These are phyloP conservation scores for Parus major DNA, from an alignment of 2,113 vertebrate species.

Conservation along the genomic window DNA sequence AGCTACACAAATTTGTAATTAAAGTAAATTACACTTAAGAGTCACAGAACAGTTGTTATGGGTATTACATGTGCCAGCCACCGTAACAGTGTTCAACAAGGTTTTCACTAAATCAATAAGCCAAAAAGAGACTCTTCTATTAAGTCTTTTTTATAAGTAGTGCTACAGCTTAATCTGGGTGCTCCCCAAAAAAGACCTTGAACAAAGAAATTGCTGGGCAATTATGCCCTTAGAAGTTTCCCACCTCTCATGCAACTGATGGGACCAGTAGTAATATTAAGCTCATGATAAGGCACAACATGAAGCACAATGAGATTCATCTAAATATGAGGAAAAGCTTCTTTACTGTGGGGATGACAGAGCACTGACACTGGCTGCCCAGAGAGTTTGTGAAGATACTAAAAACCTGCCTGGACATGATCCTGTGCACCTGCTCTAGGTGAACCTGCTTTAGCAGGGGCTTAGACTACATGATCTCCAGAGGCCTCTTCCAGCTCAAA, in stretches of 20 bases:
- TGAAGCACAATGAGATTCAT: not conserved
- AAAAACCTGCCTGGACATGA: not conserved
- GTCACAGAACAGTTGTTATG: not conserved
- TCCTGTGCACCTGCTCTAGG: not conserved
- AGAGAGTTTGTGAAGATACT: not conserved
- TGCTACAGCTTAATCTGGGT: not conserved
- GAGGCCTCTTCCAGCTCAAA: not conserved
- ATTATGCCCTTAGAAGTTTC: not conserved
- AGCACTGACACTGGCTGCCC: not conserved
- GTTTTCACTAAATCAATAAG: not conserved
- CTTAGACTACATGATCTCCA: not conserved
- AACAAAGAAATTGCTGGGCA: not conserved
- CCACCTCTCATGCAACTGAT: not conserved
- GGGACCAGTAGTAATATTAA: not conserved
- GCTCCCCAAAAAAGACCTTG: rapidly evolving
- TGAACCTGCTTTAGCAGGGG: not conserved
- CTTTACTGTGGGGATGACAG: not conserved
- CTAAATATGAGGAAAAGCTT: not conserved
- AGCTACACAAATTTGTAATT: conserved; percentile 23
- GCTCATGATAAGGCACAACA: not conserved
- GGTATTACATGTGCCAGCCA: not conserved
- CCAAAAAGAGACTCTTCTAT: not conserved
- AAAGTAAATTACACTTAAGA: not conserved
- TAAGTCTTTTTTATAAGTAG: not conserved
- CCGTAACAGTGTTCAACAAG: rapidly evolving